A percentile compares a stretch with the other conserved stretches of the same genome.
These are phyloP conservation scores for Chloroclystis v-ata DNA, from an alignment of 2,888 invertebrate species.

Conservation along the genomic window DNA sequence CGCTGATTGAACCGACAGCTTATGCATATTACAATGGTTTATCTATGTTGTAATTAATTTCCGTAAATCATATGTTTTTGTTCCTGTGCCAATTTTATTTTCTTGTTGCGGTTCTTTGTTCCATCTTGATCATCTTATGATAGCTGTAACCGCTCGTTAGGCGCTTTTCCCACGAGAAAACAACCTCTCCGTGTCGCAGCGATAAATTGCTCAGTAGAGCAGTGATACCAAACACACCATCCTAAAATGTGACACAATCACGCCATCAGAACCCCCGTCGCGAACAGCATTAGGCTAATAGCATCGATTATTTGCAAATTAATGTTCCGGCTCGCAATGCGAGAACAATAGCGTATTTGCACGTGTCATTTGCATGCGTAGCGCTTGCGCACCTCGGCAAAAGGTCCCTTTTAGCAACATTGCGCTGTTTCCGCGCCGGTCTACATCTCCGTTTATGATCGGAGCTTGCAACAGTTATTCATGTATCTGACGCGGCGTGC, in stretches of 20 bases:
- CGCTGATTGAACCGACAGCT: conserved; percentile 36
- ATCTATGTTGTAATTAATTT: conserved; percentile 3
- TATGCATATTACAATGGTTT: conserved; percentile 34
- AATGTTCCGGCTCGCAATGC: conserved; percentile 32
- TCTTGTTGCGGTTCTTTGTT: conserved; percentile 16
- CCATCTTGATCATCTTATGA: conserved; percentile 46
- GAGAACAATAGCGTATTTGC: conserved; percentile 49
- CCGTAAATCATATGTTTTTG: conserved; percentile 1
- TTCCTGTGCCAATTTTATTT: neutral
- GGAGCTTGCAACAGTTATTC: conserved; percentile 40
- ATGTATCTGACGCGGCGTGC: conserved; percentile 34
- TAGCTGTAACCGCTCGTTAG: conserved; percentile 33
- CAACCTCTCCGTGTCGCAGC: conserved; percentile 13
- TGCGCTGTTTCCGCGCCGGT: neutral
- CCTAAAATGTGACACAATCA: conserved; percentile 27
- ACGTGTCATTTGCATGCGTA: conserved; percentile 49
- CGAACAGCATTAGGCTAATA: conserved; percentile 44
- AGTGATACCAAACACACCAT: conserved; percentile 26
- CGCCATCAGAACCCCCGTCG: conserved; percentile 36
- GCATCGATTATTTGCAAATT: conserved; percentile 54
- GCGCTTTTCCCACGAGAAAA: conserved; percentile 46
- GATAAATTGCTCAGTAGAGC: conserved; percentile 21
- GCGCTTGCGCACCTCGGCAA: conserved; percentile 45
- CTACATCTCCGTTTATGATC: neutral
- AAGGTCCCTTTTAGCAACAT: conserved; percentile 25